A percentile compares a stretch with the other conserved stretches of the same genome.
Evolutionary conservation across 2,888 invertebrate species (phyloP).

Genomic region (Coleophora deauratella): DNA sequence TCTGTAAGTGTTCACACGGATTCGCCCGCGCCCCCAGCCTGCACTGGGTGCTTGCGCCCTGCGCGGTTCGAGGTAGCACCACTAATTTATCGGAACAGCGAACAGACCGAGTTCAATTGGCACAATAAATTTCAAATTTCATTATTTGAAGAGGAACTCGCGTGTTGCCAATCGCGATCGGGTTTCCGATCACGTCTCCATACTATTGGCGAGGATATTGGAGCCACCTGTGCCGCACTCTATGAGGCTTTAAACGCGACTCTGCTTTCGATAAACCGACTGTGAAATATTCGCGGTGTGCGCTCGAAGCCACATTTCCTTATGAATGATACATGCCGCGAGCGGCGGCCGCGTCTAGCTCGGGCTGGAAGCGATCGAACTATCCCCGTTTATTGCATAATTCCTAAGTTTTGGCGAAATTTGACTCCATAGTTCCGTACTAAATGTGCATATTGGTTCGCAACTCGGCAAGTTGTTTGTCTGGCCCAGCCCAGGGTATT

Average conservation of each 20-base stretch:
- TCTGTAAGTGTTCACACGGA: too few relatives aligned
- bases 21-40: too few relatives aligned
- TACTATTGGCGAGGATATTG: constrained; percentile 69
- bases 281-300: constrained; percentile 66
- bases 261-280: constrained; percentile 65
- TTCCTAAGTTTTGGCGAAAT: constrained; percentile 28
- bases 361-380: constrained; percentile 29
- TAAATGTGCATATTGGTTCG: constrained; percentile 21
- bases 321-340: constrained; percentile 68
- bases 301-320: constrained; percentile 53
- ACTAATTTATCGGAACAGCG: constrained; percentile 55
- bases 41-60: too few relatives aligned
- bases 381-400: constrained; percentile 41
- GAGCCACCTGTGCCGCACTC: constrained; percentile 68
- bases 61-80: neutral
- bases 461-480: constrained; percentile 22
- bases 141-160: constrained; percentile 69
- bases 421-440: constrained; percentile 16
- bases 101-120: constrained; percentile 49
- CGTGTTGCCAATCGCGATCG: constrained; percentile 61
- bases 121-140: constrained; percentile 70
- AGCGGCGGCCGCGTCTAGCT: constrained; percentile 18
- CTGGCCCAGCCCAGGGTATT: constrained; percentile 12
- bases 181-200: constrained; percentile 68
- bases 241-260: constrained; percentile 68